A percentile compares a stretch with the other conserved stretches of the same genome.
phyloP scores from a whole-genome alignment of 2,888 invertebrate genomes.

The Subacronicta megacephala region DNA sequence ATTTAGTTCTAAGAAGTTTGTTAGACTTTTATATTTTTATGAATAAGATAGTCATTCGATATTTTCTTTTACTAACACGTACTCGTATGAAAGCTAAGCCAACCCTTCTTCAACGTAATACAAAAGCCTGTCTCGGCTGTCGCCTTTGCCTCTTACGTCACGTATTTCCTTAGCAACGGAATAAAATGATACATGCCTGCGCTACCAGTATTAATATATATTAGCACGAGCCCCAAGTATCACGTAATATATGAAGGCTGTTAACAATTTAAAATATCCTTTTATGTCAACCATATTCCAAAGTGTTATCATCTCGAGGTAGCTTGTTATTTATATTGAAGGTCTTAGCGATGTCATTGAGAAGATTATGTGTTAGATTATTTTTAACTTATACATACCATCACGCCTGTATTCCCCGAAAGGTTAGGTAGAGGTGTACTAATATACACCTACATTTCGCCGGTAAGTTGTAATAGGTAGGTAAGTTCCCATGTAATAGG shows the following conservation, averaged over 20 bases:
- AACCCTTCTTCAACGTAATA: slow-evolving; percentile 11
- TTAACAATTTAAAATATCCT: slow-evolving; percentile 56
- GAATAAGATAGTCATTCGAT: background rate
- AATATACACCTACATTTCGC: too few species aligned
- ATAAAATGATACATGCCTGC: slow-evolving; percentile 49
- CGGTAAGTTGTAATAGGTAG: too few species aligned
- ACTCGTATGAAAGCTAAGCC: slow-evolving; percentile 9
- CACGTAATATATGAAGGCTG: slow-evolving; percentile 45
- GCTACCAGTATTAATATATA: slow-evolving; percentile 39
- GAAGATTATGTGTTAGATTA: background rate
- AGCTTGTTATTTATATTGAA: slow-evolving; percentile 16
- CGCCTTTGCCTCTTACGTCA: slow-evolving; percentile 22
- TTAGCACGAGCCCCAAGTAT: slow-evolving; percentile 41
- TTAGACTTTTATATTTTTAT: too few species aligned
- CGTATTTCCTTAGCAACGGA: slow-evolving; percentile 45
- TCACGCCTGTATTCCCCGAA: too few species aligned
- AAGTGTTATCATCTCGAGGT: slow-evolving; percentile 14
- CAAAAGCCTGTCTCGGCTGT: slow-evolving; percentile 2
- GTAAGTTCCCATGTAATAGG: too few species aligned
- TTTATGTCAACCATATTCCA: slow-evolving; percentile 33
- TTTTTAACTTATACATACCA: too few species aligned
- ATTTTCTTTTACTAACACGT: slow-evolving; percentile 2
- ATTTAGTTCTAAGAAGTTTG: too few species aligned
- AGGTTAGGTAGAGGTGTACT: too few species aligned
- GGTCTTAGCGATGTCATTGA: slow-evolving; percentile 2